Conservation (phyloP, 2,797 vertebrate species). For the Ateles fusciceps region DNA sequence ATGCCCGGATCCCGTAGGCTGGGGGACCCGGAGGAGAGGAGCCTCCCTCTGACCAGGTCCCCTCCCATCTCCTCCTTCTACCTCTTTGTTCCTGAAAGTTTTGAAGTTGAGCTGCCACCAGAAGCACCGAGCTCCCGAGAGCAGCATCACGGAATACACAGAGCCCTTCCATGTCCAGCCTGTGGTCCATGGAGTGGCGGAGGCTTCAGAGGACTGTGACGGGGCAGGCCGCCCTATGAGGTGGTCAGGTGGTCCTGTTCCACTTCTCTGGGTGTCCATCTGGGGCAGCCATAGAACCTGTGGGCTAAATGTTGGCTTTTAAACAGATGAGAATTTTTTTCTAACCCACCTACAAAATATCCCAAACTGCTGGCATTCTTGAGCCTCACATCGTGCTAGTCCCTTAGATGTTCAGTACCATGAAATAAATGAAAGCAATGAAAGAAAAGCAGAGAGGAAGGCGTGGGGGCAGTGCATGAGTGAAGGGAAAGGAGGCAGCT, state of each 20-base stretch:
- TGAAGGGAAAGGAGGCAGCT: neutral
- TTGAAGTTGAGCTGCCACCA: slow-evolving; percentile 50
- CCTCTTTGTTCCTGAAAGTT: slow-evolving; percentile 7
- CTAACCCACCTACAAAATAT: slow-evolving; percentile 61
- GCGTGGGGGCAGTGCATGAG: neutral
- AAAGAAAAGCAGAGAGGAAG: neutral
- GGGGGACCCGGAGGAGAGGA: neutral
- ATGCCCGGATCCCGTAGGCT: neutral
- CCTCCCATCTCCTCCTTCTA: too few relatives aligned
- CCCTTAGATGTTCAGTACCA: slow-evolving; percentile 60
- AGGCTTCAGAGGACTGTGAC: neutral
- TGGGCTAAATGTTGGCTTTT: slow-evolving; percentile 58
- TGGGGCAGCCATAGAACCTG: slow-evolving; percentile 65
- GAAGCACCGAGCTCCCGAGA: slow-evolving; percentile 66
- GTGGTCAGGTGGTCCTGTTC: slow-evolving; percentile 4
- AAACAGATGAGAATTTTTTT: slow-evolving; percentile 64
- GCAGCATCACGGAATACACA: slow-evolving; percentile 47
- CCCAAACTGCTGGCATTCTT: slow-evolving; percentile 57
- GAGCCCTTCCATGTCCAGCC: slow-evolving; percentile 58
- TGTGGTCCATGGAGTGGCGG: neutral
- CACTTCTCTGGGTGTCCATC: slow-evolving; percentile 65
- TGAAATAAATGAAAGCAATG: slow-evolving; percentile 25
- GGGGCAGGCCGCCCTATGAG: slow-evolving; percentile 66
- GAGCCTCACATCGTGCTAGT: slow-evolving; percentile 26
- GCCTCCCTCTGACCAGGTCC: neutral